Percentiles rank a stretch among this genome's conserved stretches.
These are phyloP conservation scores for Trogon melanurus DNA, from an alignment of 2,113 vertebrate species.

Conservation along the genomic window DNA sequence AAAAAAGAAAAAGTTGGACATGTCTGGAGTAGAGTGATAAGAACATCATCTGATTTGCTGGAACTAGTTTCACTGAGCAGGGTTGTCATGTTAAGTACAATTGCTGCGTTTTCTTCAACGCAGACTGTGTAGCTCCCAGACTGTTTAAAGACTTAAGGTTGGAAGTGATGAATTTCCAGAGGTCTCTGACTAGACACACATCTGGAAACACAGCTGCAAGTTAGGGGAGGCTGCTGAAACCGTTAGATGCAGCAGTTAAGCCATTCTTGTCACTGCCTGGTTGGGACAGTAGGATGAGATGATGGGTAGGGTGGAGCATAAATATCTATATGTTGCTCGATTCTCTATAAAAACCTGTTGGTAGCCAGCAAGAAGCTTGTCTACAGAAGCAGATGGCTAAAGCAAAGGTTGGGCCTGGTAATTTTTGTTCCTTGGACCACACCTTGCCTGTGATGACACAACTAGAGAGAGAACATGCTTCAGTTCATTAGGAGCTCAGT, in stretches of 20 bases:
- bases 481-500: constrained; percentile 38
- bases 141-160: neutral
- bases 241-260: neutral
- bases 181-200: neutral
- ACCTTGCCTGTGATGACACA: neutral
- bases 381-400: constrained; percentile 22
- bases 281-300: neutral
- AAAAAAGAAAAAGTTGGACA: neutral
- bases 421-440: constrained; percentile 15
- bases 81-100: constrained; percentile 5
- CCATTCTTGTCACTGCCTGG: neutral
- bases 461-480: constrained; percentile 16
- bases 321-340: neutral
- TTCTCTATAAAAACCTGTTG: neutral
- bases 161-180: constrained; percentile 22
- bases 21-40: constrained; percentile 52
- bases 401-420: constrained; percentile 18
- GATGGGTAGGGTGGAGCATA: neutral
- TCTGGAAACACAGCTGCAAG: constrained; percentile 18
- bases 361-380: neutral
- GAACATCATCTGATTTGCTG: constrained; percentile 13
- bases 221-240: neutral
- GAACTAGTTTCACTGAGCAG: neutral
- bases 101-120: neutral
- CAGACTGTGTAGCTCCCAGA: neutral